Conservation (phyloP, 2,113 vertebrate species). For the Phoxinus phoxinus region DNA sequence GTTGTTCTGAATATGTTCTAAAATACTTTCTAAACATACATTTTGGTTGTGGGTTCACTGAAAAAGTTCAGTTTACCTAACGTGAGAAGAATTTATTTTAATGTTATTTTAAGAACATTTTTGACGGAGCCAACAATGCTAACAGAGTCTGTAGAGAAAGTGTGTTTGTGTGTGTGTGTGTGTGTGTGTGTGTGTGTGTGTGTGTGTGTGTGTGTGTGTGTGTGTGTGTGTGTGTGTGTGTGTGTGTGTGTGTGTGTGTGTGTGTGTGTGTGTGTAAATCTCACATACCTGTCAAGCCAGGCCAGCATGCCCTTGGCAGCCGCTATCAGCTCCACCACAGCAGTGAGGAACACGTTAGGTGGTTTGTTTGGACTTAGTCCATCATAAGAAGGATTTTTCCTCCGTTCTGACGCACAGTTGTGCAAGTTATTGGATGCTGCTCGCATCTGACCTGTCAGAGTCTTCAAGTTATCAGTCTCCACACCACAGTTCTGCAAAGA, state of each 20-base stretch:
- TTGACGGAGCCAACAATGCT: not conserved
- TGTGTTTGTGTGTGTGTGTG: too few species aligned
- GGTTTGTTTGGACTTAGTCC: conserved; percentile 83
- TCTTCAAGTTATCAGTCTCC: conserved; percentile 93
- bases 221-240: too few species aligned
- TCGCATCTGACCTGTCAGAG: conserved; percentile 84
- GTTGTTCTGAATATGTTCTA: not conserved
- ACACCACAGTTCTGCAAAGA: conserved; percentile 87
- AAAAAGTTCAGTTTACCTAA: not conserved
- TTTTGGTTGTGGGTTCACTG: not conserved
- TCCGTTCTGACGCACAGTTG: conserved; percentile 81
- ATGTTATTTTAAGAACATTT: not conserved
- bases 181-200: too few species aligned
- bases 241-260: too few species aligned
- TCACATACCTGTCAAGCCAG: conserved; percentile 89
- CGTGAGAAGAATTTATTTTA: not conserved
- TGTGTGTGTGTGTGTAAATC: not conserved
- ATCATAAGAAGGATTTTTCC: conserved; percentile 83
- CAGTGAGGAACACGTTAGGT: conserved; percentile 91
- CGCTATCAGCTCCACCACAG: conserved; percentile 92
- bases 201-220: too few species aligned
- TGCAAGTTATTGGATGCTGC: conserved; percentile 84
- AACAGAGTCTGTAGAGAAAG: too few species aligned
- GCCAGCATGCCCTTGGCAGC: conserved; percentile 90
- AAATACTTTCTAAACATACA: not conserved